Evolutionary conservation across 2,888 invertebrate species (phyloP).

Genomic region (Diarsia mendica): DNA sequence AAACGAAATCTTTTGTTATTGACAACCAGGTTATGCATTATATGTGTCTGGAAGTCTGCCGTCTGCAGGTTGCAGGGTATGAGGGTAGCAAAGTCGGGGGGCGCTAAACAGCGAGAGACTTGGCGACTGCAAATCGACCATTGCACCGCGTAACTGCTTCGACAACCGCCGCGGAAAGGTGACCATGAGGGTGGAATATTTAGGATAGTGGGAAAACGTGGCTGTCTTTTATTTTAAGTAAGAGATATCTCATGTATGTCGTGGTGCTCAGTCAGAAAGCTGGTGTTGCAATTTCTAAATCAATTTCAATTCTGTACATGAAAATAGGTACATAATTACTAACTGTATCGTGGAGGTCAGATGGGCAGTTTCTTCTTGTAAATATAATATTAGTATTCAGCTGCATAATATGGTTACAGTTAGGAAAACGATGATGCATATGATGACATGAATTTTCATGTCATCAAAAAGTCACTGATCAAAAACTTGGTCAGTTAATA

Average conservation of each 20-base stretch:
- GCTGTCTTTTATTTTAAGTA: not conserved
- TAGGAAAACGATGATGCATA: no score
- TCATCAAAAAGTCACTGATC: not conserved
- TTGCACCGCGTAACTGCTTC: conserved; percentile 73
- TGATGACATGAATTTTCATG: no score
- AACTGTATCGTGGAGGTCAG: no score
- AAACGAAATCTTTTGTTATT: conserved; percentile 56
- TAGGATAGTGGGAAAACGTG: not conserved
- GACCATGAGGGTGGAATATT: conserved; percentile 20
- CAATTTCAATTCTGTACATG: not conserved
- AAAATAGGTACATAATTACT: not conserved
- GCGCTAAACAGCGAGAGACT: conserved; percentile 56
- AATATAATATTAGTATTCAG: no score
- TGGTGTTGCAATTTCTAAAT: no score
- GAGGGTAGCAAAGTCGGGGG: conserved; percentile 35
- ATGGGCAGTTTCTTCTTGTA: no score
- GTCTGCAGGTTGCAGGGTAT: conserved; percentile 7
- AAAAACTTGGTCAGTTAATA: not conserved
- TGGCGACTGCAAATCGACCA: conserved; percentile 76
- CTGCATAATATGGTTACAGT: no score
- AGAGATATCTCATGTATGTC: no score
- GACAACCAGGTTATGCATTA: conserved; percentile 72
- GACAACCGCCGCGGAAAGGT: conserved; percentile 63
- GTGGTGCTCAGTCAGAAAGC: no score
- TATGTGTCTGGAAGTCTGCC: conserved; percentile 30